These are phyloP conservation scores for Drosophila pachea DNA, from an alignment of 1,140 invertebrate genomes.

Conservation along the genomic window DNA sequence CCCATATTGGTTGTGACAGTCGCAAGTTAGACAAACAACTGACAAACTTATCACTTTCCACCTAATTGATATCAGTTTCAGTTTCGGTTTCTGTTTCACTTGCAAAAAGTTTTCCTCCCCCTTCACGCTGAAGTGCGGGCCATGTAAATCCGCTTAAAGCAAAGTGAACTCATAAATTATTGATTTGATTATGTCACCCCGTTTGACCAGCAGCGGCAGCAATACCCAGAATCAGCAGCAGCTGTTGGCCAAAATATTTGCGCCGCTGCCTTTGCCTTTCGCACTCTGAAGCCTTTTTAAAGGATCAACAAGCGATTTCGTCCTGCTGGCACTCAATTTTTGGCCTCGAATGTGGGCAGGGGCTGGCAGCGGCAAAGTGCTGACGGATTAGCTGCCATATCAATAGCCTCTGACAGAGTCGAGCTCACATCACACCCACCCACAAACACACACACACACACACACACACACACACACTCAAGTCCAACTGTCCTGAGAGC, in stretches of 20 bases:
- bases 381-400: slow-evolving; percentile 63
- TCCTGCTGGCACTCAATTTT: slow-evolving; percentile 55
- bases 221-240: slow-evolving; percentile 21
- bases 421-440: too few species aligned
- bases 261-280: slow-evolving; percentile 9
- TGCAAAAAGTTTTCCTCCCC: slow-evolving; percentile 50
- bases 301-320: slow-evolving; percentile 75
- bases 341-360: background rate
- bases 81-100: slow-evolving; percentile 11
- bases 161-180: slow-evolving; percentile 76
- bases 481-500: background rate
- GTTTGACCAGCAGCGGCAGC: slow-evolving; percentile 14
- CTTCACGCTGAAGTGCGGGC: slow-evolving; percentile 53
- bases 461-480: too few species aligned
- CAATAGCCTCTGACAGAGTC: slow-evolving; percentile 20
- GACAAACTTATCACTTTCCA: slow-evolving; percentile 71
- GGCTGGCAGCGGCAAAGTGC: slow-evolving; percentile 48
- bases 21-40: slow-evolving; percentile 64
- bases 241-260: slow-evolving; percentile 45
- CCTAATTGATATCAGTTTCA: slow-evolving; percentile 73
- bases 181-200: slow-evolving; percentile 76
- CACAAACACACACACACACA: too few species aligned
- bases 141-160: slow-evolving; percentile 71
- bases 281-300: slow-evolving; percentile 64
- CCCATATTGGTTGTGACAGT: slow-evolving; percentile 26